Base-by-base conservation (phyloP, 1,140 invertebrate species). In the Bicyclus anynana region DNA sequence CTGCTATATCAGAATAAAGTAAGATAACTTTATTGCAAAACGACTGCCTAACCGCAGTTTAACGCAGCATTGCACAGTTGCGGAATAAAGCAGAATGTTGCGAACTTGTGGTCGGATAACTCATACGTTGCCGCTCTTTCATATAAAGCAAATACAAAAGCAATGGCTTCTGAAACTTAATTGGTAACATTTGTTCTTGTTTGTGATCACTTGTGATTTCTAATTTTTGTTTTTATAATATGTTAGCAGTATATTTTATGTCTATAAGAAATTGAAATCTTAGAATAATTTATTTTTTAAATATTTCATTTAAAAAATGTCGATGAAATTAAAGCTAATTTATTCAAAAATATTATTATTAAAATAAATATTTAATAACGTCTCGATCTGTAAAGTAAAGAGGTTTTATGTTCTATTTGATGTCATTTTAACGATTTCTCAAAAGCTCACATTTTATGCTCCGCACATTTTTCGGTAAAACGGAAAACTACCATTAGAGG, bases 401-500 rank as follows among this genome's bases (percentile, higher is more conserved):
- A 23, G 7, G 29, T 33, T 12, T 12, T 33, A 33, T 12, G 29
- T 33, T 33, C 37, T 17, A 12, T 17, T 16, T 40, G 17, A 40
- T 40, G 29, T 40, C 17, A 40, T 9, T 40, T 40, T 40, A 18
- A 40, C 17, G 17, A 17, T 40, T 40, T 40, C 13, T 40, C 37
- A 18, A 40, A 40, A 17, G 14, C 5, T 4, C 29, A 33, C 26
- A 4, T 27, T 33, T 35, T 35, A 6, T 21, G 37, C 13, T 14
- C 12, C 5, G 18, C 20, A 20, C 16, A 17, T 40, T 40, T 44
- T 20, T 44, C 42, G 17, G 17, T 9, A 23, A 21, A 44, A 21
- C 17, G 42, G 20, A 23, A 44, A 44, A 21, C 29, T 33, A 20
- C 40, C 49, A 53, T 53, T 59, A 52, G 18, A 5, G 23, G 29